Conservation (phyloP, 2,888 invertebrate species). For the Ctena decussata region DNA sequence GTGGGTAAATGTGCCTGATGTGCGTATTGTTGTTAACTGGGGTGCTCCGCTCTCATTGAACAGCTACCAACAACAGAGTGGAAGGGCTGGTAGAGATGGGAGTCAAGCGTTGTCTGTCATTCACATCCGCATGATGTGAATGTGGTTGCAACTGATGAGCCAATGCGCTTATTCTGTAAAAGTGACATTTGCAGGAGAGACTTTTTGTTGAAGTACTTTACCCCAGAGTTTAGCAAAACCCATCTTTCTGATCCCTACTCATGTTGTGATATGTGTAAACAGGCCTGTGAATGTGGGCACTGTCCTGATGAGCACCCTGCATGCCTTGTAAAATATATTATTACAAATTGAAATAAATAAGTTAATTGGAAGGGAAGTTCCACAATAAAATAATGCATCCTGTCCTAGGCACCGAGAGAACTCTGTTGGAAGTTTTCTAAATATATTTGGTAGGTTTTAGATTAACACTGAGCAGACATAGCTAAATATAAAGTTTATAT, state of each 20-base stretch:
- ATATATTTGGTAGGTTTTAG: no score
- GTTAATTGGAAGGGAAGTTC: no score
- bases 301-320: not conserved
- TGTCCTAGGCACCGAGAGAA: no score
- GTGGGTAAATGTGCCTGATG: slow-evolving; percentile 26
- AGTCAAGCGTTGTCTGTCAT: not conserved
- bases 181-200: slow-evolving; percentile 8
- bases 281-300: not conserved
- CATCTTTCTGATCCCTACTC: not conserved
- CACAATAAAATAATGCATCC: no score
- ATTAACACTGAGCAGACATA: no score
- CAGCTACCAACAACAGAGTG: slow-evolving; percentile 25
- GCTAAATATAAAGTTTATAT: no score
- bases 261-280: slow-evolving; percentile 25
- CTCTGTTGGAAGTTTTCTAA: no score
- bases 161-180: slow-evolving; percentile 10
- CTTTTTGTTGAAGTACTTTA: slow-evolving; percentile 1
- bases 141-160: not conserved
- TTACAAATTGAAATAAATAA: no score
- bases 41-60: slow-evolving; percentile 18
- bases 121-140: slow-evolving; percentile 17
- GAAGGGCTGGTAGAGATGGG: slow-evolving; percentile 24
- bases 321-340: no score
- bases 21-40: slow-evolving; percentile 24
- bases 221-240: not conserved